phyloP scores from a whole-genome alignment of 2,113 vertebrate genomes.

The Phocoena phocoena region DNA sequence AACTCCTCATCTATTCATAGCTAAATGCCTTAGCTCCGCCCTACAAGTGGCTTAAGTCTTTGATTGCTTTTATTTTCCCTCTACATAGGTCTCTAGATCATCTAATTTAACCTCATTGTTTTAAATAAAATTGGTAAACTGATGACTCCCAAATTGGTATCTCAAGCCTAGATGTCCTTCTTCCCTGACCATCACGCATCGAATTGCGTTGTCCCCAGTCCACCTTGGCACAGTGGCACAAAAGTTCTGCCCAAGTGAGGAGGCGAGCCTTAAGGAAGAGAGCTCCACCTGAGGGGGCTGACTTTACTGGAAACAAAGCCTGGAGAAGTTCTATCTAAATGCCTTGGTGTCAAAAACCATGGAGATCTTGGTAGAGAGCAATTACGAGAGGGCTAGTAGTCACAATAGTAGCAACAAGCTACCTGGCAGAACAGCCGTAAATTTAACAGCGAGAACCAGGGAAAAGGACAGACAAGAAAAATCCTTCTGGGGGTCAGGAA shows the following conservation, averaged over 20 bases:
- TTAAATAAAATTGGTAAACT: background rate
- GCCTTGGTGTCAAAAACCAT: background rate
- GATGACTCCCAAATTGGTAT: background rate
- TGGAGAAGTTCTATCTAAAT: background rate
- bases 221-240: background rate
- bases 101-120: background rate
- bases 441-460: background rate
- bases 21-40: background rate
- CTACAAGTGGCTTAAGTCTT: background rate
- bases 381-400: background rate
- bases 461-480: background rate
- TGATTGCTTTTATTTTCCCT: background rate
- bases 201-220: background rate
- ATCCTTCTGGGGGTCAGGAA: background rate
- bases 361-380: background rate
- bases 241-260: background rate
- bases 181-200: too few species aligned
- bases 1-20: background rate
- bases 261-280: background rate
- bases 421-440: background rate
- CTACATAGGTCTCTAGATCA: background rate
- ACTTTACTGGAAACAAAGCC: background rate
- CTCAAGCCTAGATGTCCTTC: background rate
- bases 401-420: background rate
- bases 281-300: background rate